Conservation (phyloP, 2,888 invertebrate species). For the Maniola hyperantus region DNA sequence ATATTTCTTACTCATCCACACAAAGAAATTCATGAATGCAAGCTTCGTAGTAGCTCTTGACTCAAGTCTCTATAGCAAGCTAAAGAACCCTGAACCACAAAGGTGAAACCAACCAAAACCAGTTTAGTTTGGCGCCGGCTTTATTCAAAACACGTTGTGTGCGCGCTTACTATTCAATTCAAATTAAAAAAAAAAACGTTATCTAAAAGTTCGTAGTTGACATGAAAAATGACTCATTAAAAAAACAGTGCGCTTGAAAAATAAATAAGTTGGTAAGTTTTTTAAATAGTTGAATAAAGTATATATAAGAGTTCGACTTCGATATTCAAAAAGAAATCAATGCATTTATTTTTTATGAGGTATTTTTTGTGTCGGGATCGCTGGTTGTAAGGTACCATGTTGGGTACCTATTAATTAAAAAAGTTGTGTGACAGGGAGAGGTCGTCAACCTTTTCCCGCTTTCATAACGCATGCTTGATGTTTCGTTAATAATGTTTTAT, state of each 20-base stretch:
- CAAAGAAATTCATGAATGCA: constrained; percentile 20
- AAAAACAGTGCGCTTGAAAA: neutral
- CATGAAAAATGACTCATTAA: constrained; percentile 10
- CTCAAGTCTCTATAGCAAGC: constrained; percentile 13
- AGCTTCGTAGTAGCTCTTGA: neutral
- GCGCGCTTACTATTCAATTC: constrained; percentile 1
- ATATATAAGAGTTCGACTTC: neutral
- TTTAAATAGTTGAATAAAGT: neutral
- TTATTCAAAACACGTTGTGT: constrained; percentile 15
- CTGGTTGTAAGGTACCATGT: constrained; percentile 18
- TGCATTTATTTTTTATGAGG: constrained; percentile 10
- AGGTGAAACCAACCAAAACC: neutral
- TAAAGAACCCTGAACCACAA: constrained; percentile 12
- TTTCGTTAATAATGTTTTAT: constrained; percentile 1
- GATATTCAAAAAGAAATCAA: constrained; percentile 2
- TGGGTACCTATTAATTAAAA: constrained; percentile 28
- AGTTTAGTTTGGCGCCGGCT: constrained; percentile 25
- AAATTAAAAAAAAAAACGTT: constrained; percentile 19
- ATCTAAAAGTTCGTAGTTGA: neutral
- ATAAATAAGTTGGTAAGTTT: too few species aligned
- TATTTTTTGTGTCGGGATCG: constrained; percentile 19
- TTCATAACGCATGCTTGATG: constrained; percentile 15
- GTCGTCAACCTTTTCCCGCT: constrained; percentile 29
- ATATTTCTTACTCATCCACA: constrained; percentile 17
- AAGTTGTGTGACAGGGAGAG: constrained; percentile 29